Evolutionary conservation across 2,113 vertebrate genomes (phyloP).

Genomic region (Lophotis ruficrista): DNA sequence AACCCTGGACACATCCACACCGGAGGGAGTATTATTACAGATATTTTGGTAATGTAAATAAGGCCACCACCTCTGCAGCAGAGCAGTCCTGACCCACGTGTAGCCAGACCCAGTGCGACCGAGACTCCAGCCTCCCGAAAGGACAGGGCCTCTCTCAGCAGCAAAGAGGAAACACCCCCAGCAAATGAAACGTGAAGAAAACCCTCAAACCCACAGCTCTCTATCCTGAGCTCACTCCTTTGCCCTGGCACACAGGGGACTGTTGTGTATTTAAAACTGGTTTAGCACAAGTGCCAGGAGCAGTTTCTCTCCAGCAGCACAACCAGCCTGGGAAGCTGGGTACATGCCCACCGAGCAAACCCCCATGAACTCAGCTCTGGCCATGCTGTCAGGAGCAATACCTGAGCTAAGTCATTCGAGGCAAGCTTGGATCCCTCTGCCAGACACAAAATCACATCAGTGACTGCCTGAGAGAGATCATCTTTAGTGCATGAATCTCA

Average conservation of each 20-base stretch:
- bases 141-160: not conserved
- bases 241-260: rapidly evolving
- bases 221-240: not conserved
- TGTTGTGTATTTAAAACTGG: not conserved
- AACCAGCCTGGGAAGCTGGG: not conserved
- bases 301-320: not conserved
- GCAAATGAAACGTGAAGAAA: not conserved
- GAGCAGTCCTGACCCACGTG: not conserved
- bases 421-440: not conserved
- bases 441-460: rapidly evolving
- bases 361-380: rapidly evolving
- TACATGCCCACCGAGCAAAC: not conserved
- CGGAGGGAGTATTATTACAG: not conserved
- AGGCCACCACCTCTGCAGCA: not conserved
- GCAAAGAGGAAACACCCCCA: not conserved
- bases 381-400: not conserved
- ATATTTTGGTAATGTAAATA: not conserved
- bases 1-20: not conserved
- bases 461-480: not conserved
- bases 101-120: not conserved
- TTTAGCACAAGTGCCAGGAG: not conserved
- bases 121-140: not conserved
- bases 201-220: not conserved
- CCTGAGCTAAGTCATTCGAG: not conserved
- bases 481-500: not conserved